Base-by-base conservation (phyloP, 2,888 invertebrate genomes). In the Tethea ocularis region DNA sequence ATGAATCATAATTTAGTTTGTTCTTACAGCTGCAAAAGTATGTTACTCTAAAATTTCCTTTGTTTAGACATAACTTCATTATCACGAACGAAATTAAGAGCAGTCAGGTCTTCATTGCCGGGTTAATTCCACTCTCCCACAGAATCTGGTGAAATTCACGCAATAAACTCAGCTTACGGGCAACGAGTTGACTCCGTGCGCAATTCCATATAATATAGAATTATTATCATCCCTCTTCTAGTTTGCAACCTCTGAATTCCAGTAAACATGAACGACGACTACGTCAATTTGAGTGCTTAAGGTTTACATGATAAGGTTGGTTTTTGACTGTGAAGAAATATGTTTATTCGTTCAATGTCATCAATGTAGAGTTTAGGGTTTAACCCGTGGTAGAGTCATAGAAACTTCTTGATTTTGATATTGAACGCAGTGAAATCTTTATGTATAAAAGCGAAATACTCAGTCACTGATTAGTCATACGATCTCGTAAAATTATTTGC, bases 131-230 rank as follows among this genome's bases (percentile, higher is more conserved):
- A 26, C 26, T 52, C 24, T 26, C 33, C 58, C 51, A 57, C 57
- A 26, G 65, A 63, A 67, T 58, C 63, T 61, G 58, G 55, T 62
- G 61, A 67, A 70, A 72, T 68, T 68, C 63, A 63, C 67, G 69
- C 69, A 71, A 72, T 75, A 75, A 72, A 72, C 67, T 59, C 64
- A 61, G 63, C 69, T 72, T 68, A 69, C 59, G 60, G 58, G 61
- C 56, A 56, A 57, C 55, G 56, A 46, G 46, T 61, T 59, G 61
- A 57, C 60, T 67, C 59, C 61, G 69, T 63, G 59, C 67, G 74
- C 77, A 72, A 77, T 75, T 69, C 72, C 71, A 72, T 73, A 77
- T 79, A 75, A 77, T 77, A 73, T 72, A 69, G 71, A 78, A 77
- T 80, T 75, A 81, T 82, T 72, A 75, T 74, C 68, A 71, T 73